Evolutionary conservation across 2,797 vertebrate species (phyloP).

Genomic region (Synanceia verrucosa): DNA sequence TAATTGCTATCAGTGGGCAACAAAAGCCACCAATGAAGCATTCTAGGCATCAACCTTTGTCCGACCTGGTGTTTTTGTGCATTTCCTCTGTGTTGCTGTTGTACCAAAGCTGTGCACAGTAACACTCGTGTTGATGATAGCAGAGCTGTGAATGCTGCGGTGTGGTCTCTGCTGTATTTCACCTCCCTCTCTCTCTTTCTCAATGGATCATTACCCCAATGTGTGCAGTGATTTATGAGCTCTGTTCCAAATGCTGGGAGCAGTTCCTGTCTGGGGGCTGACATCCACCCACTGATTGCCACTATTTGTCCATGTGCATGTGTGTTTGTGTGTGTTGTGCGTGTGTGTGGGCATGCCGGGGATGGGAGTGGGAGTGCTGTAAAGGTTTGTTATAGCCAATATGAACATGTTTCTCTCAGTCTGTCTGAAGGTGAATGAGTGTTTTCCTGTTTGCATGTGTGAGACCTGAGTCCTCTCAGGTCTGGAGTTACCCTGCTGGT

Average conservation of each 20-base stretch:
- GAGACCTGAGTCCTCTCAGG: conserved; percentile 30
- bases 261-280: conserved; percentile 61
- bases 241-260: conserved; percentile 54
- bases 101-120: conserved; percentile 22
- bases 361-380: conserved; percentile 1
- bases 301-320: conserved; percentile 48
- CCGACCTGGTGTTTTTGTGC: neutral
- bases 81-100: conserved; percentile 5
- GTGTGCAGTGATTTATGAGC: conserved; percentile 71
- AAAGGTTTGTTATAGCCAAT: conserved; percentile 36
- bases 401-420: conserved; percentile 26
- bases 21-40: neutral
- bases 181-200: conserved; percentile 43
- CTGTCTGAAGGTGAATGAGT: conserved; percentile 26
- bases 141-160: conserved; percentile 18
- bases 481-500: conserved; percentile 40
- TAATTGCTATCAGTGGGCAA: neutral
- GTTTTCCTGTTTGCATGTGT: conserved; percentile 46
- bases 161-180: conserved; percentile 43
- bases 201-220: conserved; percentile 60
- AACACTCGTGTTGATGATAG: conserved; percentile 38
- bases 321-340: conserved; percentile 28
- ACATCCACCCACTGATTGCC: conserved; percentile 64
- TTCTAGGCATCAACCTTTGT: neutral
- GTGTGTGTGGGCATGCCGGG: conserved; percentile 22